A percentile compares a stretch with the other conserved stretches of the same genome.
phyloP scores from a whole-genome alignment of 2,888 invertebrate species.

The Cataglyphis altisquamis region DNA sequence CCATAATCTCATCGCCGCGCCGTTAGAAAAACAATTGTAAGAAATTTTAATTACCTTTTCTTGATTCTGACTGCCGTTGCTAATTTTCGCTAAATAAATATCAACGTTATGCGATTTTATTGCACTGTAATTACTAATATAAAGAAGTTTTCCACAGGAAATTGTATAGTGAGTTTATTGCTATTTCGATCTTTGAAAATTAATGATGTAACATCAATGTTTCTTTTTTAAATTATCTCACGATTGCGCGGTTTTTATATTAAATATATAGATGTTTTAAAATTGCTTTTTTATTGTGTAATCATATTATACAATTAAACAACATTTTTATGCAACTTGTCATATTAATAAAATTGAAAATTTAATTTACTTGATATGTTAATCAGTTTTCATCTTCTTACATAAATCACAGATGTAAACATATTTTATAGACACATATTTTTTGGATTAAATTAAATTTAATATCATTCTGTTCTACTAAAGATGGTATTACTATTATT shows the following conservation, averaged over 20 bases:
- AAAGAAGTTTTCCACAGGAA: not conserved
- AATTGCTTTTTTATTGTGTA: not conserved
- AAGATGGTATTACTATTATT: too few relatives aligned
- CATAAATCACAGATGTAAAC: not conserved
- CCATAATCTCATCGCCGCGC: constrained; percentile 11
- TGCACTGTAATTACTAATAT: constrained; percentile 6
- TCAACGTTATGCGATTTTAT: constrained; percentile 22
- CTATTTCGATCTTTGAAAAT: not conserved
- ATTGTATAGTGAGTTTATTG: constrained; percentile 4
- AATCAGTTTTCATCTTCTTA: not conserved
- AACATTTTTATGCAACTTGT: not conserved
- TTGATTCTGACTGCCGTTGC: constrained; percentile 7
- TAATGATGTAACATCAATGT: not conserved
- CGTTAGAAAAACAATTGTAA: constrained; percentile 33
- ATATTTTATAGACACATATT: not conserved
- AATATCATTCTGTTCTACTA: too few relatives aligned
- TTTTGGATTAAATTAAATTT: not conserved
- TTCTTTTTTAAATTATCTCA: not conserved
- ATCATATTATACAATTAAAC: not conserved
- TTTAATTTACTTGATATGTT: not conserved
- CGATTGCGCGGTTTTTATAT: not conserved
- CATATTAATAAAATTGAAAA: not conserved
- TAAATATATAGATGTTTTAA: not conserved
- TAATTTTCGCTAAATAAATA: not conserved
- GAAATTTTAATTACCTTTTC: constrained; percentile 30